Conservation (phyloP, 2,888 invertebrate species). For the Pseudococcus jackbeardsleyi region DNA sequence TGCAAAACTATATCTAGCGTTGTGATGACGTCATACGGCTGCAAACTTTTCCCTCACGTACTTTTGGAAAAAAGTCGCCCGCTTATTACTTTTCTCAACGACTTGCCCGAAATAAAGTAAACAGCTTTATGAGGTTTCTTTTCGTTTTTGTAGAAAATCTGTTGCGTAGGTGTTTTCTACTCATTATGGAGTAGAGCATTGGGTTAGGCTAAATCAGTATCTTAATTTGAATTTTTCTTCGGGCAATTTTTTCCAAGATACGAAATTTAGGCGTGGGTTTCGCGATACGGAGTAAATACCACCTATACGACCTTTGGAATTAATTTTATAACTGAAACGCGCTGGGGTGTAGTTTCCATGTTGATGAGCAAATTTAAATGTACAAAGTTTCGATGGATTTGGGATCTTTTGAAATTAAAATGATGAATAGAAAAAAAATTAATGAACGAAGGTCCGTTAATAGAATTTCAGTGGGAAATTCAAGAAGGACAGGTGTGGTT, state of each 20-base stretch:
- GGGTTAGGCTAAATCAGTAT: background rate
- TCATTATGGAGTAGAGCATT: constrained; percentile 5
- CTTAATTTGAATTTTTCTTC: background rate
- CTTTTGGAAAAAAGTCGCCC: constrained; percentile 24
- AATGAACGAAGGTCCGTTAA: background rate
- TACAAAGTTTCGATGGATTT: background rate
- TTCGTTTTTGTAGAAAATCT: constrained; percentile 20
- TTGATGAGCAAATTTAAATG: constrained; percentile 5
- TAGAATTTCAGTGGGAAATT: background rate
- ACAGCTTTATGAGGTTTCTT: constrained; percentile 17
- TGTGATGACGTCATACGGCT: constrained; percentile 17
- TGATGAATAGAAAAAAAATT: background rate
- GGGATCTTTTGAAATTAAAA: background rate
- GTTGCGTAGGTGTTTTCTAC: constrained; percentile 22
- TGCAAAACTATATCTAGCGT: background rate
- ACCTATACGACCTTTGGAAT: background rate
- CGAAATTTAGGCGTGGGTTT: background rate
- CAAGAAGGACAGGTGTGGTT: too few species aligned
- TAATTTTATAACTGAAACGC: background rate
- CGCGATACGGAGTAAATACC: background rate
- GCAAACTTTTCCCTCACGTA: constrained; percentile 29
- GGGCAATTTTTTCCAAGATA: background rate
- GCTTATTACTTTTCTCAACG: constrained; percentile 26
- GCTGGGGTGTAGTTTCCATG: background rate
- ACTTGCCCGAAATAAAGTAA: constrained; percentile 26